Evolutionary conservation across 2,113 vertebrate species (phyloP), one percentile per base, ranked within the genome.

Genomic region (Perca flavescens): DNA sequence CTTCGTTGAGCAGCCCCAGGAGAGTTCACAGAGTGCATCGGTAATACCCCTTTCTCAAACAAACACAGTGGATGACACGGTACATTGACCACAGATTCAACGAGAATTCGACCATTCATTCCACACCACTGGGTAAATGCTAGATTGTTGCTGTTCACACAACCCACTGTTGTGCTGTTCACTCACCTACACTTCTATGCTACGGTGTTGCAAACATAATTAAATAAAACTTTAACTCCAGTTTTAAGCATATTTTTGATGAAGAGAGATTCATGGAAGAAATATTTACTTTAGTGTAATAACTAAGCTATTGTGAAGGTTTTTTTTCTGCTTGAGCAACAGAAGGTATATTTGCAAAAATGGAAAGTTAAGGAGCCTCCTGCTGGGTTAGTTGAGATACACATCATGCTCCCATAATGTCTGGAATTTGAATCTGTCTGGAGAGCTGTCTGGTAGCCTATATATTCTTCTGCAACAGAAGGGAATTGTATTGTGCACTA

Each of bases 51-150:
- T 22, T 73, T 66, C 77, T 40, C 77, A 67, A 68, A 80, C 72
- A 68, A 34, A 64, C 75, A 65, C 77, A 66, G 79, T 2, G 34
- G 64, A 84, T 63, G 67, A 70, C 72, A 83, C 31, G 66, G 22
- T 19, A 54, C 73, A 79, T 31, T 84, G 80, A 73, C 74, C 80
- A 79, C 70, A 49, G 65, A 69, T 84, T 83, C 80, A 69, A 63
- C 67, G 1, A 40, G 43, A 80, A 50, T 80, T 58, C 63, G 61
- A 68, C 67, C 75, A 66, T 76, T 89, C 79, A 79, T 77, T 72
- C 75, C 66, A 71, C 89, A 75, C 70, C 70, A 40, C 68, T 57
- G 68, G 67, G 53, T 70, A 63, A 84, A 79, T 31, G 74, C 70
- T 74, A 8, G 31, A 78, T 47, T 43, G 69, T 57, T 53, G 31